Evolutionary conservation across 2,113 vertebrate species (phyloP).

Genomic region (Okapia johnstoni): DNA sequence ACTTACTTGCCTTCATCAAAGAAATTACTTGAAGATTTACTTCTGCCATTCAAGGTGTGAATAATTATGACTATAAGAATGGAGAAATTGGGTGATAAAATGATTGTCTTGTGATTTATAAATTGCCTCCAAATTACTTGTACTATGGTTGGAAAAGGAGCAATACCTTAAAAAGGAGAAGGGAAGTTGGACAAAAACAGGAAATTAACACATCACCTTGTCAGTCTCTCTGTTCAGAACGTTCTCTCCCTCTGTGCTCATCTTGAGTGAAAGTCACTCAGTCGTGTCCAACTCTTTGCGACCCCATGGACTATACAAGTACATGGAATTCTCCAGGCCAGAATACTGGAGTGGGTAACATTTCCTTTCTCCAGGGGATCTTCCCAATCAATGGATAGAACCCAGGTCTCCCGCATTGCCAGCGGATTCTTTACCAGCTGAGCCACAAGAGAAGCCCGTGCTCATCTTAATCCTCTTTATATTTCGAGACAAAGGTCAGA

Average conservation of each 20-base stretch:
- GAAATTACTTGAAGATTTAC: background rate
- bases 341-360: background rate
- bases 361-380: background rate
- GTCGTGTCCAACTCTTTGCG: background rate
- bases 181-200: background rate
- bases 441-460: background rate
- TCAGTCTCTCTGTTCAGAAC: background rate
- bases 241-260: background rate
- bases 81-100: background rate
- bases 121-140: background rate
- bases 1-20: background rate
- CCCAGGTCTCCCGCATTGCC: background rate
- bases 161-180: background rate
- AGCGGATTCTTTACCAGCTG: background rate
- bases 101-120: background rate
- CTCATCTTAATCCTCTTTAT: background rate
- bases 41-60: background rate
- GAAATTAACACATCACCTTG: background rate
- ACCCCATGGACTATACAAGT: background rate
- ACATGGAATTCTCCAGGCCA: background rate
- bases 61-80: background rate
- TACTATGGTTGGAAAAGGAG: background rate
- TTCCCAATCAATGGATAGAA: background rate
- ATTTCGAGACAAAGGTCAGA: background rate
- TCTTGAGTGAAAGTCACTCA: background rate